Percentiles rank a stretch among this genome's conserved stretches.
Conservation (phyloP, 2,888 invertebrate genomes). For the Eristalis intricaria region DNA sequence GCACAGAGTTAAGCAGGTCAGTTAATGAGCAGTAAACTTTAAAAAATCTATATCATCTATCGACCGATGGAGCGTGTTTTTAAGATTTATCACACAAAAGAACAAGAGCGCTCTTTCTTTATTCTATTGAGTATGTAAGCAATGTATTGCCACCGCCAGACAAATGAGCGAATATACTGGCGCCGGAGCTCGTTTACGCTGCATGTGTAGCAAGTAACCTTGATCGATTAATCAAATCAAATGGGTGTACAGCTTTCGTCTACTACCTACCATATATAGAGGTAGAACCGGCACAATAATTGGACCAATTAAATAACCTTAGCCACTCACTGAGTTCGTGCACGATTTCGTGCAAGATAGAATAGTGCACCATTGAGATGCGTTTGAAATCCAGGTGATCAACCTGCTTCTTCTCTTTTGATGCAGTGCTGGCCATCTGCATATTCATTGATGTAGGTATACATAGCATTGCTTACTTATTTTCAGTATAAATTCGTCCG, state of each 20-base stretch:
- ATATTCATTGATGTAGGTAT: conserved; percentile 50
- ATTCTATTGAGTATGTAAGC: conserved; percentile 36
- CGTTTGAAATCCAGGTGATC: conserved; percentile 54
- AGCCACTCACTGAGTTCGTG: conserved; percentile 68
- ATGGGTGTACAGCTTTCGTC: conserved; percentile 66
- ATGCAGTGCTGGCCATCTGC: conserved; percentile 59
- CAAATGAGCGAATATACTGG: conserved; percentile 59
- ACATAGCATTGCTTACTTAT: conserved; percentile 31
- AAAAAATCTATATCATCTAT: conserved; percentile 64
- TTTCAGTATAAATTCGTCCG: conserved; percentile 9
- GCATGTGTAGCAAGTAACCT: conserved; percentile 69
- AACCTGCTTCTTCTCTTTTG: conserved; percentile 61
- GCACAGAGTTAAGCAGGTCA: conserved; percentile 58
- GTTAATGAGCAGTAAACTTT: conserved; percentile 67
- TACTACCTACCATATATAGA: conserved; percentile 56
- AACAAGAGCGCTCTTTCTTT: conserved; percentile 60
- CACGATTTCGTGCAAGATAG: conserved; percentile 71
- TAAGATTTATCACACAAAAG: conserved; percentile 64
- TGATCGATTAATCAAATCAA: conserved; percentile 72
- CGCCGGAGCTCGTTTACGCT: conserved; percentile 66
- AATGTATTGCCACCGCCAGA: conserved; percentile 52
- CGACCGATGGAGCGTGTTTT: conserved; percentile 53
- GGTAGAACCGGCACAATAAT: conserved; percentile 68
- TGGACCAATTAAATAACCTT: conserved; percentile 70
- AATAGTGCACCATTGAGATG: conserved; percentile 59